These are phyloP conservation scores for Equus przewalskii DNA, from an alignment of 2,113 vertebrate species.

Conservation along the genomic window DNA sequence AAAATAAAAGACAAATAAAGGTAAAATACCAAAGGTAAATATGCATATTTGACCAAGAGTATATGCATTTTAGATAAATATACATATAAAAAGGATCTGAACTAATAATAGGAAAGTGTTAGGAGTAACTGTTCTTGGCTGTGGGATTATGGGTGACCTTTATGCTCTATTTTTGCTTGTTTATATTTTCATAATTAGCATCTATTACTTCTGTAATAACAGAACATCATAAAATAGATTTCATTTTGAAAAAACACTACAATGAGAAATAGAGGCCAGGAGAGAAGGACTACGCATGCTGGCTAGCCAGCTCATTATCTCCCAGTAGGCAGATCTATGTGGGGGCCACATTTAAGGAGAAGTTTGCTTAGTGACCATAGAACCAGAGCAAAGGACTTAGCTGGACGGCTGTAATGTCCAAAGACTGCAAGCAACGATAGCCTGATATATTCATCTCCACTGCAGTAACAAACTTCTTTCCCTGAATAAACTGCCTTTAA, in stretches of 20 bases:
- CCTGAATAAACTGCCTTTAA: neutral
- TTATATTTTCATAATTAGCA: slow-evolving; percentile 44
- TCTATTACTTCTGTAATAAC: slow-evolving; percentile 53
- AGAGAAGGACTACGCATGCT: neutral
- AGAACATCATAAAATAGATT: slow-evolving; percentile 34
- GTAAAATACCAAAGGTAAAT: slow-evolving; percentile 14
- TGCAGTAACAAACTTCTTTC: neutral
- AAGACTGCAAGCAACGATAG: neutral
- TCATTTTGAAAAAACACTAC: neutral
- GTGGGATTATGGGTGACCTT: neutral
- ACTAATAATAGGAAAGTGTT: neutral
- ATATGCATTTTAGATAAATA: neutral
- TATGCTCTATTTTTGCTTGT: neutral
- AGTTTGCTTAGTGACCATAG: slow-evolving; percentile 58
- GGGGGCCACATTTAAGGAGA: slow-evolving; percentile 36
- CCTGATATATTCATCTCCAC: neutral
- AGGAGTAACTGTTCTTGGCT: neutral
- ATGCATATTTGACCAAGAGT: neutral
- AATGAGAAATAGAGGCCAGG: neutral
- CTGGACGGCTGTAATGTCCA: neutral
- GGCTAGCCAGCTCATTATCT: neutral
- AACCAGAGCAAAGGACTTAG: neutral
- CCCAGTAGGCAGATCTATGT: neutral
- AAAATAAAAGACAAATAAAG: neutral
- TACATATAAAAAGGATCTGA: neutral